These are phyloP conservation scores for Seladonia tumulorum DNA, from an alignment of 2,888 invertebrate species.

Conservation along the genomic window DNA sequence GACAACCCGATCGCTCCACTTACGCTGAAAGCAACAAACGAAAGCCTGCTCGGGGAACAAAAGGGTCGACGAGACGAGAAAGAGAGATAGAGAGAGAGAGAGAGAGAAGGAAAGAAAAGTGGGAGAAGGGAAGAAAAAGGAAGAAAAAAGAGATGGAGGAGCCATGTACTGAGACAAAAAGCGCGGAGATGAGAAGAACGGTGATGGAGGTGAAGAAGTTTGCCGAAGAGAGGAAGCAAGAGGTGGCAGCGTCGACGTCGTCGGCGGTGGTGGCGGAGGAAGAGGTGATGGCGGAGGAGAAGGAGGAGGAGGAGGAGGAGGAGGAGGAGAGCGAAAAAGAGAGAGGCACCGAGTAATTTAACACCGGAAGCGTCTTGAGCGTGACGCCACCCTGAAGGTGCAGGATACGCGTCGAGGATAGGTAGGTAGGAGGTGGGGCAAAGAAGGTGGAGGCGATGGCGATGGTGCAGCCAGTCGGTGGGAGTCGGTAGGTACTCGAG, in stretches of 20 bases:
- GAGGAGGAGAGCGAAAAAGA: conserved; percentile 63
- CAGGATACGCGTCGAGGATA: conserved; percentile 81
- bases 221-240: conserved; percentile 41
- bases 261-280: neutral
- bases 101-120: too few relatives aligned
- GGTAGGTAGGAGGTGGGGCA: conserved; percentile 71
- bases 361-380: conserved; percentile 84
- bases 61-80: conserved; percentile 12
- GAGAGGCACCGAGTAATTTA: conserved; percentile 81
- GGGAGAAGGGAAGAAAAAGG: neutral
- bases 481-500: conserved; percentile 77
- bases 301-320: conserved; percentile 17
- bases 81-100: neutral
- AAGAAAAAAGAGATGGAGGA: neutral
- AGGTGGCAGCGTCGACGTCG: conserved; percentile 32
- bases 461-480: conserved; percentile 72
- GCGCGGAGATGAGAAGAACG: conserved; percentile 36
- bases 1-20: neutral
- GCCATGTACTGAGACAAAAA: conserved; percentile 34
- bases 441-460: conserved; percentile 73
- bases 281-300: neutral
- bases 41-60: conserved; percentile 22
- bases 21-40: neutral
- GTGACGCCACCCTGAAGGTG: conserved; percentile 84
- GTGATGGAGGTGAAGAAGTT: conserved; percentile 55